phyloP scores from a whole-genome alignment of 1,140 invertebrate species.

The Drosophila tani region DNA sequence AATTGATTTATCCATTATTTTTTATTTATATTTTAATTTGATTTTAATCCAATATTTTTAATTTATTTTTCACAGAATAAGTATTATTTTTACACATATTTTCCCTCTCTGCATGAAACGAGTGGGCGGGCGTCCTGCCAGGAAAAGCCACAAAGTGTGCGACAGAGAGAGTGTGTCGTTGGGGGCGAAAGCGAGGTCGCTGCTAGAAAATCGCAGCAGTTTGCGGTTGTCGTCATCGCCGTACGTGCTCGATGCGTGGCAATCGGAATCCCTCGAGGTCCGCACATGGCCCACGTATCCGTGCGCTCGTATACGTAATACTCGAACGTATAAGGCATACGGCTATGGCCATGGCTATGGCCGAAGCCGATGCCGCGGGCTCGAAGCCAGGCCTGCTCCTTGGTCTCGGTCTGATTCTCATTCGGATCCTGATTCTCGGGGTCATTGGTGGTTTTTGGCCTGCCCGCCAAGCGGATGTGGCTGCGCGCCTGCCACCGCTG shows the following conservation, averaged over 20 bases:
- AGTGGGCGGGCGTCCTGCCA: conserved; percentile 24
- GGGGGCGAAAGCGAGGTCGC: conserved; percentile 35
- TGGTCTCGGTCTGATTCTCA: conserved; percentile 42
- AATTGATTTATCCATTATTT: too few relatives aligned
- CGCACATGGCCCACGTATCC: conserved; percentile 31
- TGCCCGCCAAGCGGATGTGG: conserved; percentile 29
- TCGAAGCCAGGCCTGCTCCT: conserved; percentile 26
- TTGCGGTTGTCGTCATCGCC: conserved; percentile 71
- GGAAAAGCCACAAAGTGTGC: conserved; percentile 17
- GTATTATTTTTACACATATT: too few relatives aligned
- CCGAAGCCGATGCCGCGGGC: conserved; percentile 23
- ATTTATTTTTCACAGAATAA: too few relatives aligned
- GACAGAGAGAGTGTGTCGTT: background rate
- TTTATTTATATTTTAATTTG: too few relatives aligned
- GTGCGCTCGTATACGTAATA: conserved; percentile 14
- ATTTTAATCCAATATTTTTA: too few relatives aligned
- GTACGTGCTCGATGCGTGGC: conserved; percentile 76
- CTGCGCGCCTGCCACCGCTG: conserved; percentile 3
- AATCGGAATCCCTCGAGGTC: conserved; percentile 69
- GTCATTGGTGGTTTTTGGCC: conserved; percentile 47
- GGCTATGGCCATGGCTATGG: background rate
- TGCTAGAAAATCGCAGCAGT: conserved; percentile 61
- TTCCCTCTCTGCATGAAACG: conserved; percentile 3
- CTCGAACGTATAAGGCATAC: conserved; percentile 1
- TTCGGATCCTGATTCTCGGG: conserved; percentile 10